Conservation (phyloP, 2,888 invertebrate species). For the Brenthis daphne region DNA sequence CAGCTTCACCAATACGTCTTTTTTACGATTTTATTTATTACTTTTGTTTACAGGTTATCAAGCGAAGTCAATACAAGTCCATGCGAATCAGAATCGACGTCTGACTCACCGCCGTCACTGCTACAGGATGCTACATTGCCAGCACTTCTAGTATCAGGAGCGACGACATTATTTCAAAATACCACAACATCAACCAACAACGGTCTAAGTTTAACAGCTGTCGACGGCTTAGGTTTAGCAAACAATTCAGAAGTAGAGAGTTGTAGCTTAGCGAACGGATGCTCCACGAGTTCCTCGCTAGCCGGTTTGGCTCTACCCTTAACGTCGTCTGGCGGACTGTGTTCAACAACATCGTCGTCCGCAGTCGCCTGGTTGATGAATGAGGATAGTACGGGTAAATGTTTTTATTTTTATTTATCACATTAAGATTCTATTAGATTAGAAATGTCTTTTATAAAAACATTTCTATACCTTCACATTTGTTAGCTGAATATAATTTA, state of each 20-base stretch:
- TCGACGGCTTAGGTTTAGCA: constrained; percentile 61
- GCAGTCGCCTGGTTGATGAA: constrained; percentile 82
- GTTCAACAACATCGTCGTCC: constrained; percentile 72
- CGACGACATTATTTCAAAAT: constrained; percentile 70
- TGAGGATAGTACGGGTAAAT: constrained; percentile 77
- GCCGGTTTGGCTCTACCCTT: constrained; percentile 69
- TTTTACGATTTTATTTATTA: constrained; percentile 27
- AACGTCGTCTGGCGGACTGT: constrained; percentile 67
- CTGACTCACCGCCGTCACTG: constrained; percentile 80
- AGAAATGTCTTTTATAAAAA: neutral
- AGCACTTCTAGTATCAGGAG: constrained; percentile 71
- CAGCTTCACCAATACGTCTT: constrained; percentile 27
- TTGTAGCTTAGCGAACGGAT: constrained; percentile 73
- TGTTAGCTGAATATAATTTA: too few relatives aligned
- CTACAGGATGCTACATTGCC: constrained; percentile 73
- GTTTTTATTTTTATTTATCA: constrained; percentile 1
- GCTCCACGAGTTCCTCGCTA: constrained; percentile 58
- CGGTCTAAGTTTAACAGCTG: constrained; percentile 55
- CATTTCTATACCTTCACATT: too few relatives aligned
- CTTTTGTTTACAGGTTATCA: constrained; percentile 65
- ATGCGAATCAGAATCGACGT: constrained; percentile 84
- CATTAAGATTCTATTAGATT: neutral
- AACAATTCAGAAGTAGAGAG: constrained; percentile 60
- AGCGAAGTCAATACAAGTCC: constrained; percentile 80
- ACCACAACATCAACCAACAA: constrained; percentile 61